A percentile compares a stretch with the other conserved stretches of the same genome.
These are phyloP conservation scores for Thryonomys swinderianus DNA, from an alignment of 2,113 vertebrate genomes.

Conservation along the genomic window DNA sequence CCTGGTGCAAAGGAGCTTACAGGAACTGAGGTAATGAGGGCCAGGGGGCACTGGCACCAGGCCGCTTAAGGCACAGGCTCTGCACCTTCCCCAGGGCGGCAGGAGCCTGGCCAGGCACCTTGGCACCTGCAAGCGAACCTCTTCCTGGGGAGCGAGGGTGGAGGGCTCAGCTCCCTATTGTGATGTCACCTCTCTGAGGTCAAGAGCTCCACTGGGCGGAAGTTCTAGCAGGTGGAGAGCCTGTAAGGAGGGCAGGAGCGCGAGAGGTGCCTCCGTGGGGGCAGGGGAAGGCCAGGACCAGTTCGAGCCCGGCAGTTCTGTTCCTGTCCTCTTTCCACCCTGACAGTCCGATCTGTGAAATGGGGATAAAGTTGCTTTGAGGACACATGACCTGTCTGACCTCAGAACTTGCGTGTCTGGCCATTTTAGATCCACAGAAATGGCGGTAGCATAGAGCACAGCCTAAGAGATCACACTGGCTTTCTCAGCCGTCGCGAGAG, in stretches of 20 bases:
- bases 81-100: background rate
- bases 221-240: background rate
- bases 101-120: background rate
- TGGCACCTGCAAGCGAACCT: background rate
- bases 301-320: background rate
- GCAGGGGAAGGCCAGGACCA: background rate
- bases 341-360: background rate
- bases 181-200: background rate
- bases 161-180: background rate
- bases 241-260: background rate
- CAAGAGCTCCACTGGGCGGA: background rate
- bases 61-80: background rate
- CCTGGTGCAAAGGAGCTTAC: slow-evolving; percentile 24
- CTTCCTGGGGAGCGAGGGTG: background rate
- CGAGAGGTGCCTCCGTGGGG: background rate
- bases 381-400: background rate
- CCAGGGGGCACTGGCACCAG: background rate
- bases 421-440: background rate
- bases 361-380: fast-evolving
- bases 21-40: slow-evolving; percentile 40
- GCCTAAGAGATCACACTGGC: background rate
- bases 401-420: background rate
- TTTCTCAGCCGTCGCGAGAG: background rate
- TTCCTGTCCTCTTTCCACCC: background rate
- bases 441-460: background rate